Base-by-base conservation (phyloP, 2,888 invertebrate genomes). In the Thereva unica region DNA sequence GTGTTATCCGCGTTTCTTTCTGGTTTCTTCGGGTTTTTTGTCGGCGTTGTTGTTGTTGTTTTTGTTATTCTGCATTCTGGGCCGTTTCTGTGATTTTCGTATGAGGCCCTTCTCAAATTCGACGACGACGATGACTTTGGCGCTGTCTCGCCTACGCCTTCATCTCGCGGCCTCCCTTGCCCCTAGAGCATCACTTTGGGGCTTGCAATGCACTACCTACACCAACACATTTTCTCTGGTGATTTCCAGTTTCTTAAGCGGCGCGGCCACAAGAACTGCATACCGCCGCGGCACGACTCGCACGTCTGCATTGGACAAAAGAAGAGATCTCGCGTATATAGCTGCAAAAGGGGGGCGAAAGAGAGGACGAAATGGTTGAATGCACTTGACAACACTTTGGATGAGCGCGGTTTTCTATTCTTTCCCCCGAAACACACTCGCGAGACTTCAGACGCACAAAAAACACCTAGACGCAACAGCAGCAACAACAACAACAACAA, bases 241-340 rank as follows among this genome's bases (percentile, higher is more conserved):
- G 50, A 56, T 65, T 65, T 65, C 65, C 55, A 65, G 55, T 65
- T 65, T 65, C 56, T 54, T 54, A 64, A 64, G 35, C 38, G 38
- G 40, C 40, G 7, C 7, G 47, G 12, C 4, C 2, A 4, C 10
- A 10, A 47, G 12, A 54, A 47, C 38, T 45, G 50, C 61, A 50
- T 49, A 10, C 41, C n/a, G 47, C 50, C 61, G 50, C 49, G 61
- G 50, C 40, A 50, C 8, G 35, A 61, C 37, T 50, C 40, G 35
- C 49, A 61, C 40, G 40, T 38, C 40, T 37, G 47, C 10, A 55
- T 23, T 44, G 45, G 44, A 57, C 34, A 49, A 7, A 59, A 37
- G 34, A 7, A 37, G 9, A 37, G n/a, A 41, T 9, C 7, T 8
- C 3, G 41, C 6, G 5, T 35, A 40, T 23, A 34, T 34, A 40